phyloP scores from a whole-genome alignment of 2,888 invertebrate genomes.

The Agrilus mali region DNA sequence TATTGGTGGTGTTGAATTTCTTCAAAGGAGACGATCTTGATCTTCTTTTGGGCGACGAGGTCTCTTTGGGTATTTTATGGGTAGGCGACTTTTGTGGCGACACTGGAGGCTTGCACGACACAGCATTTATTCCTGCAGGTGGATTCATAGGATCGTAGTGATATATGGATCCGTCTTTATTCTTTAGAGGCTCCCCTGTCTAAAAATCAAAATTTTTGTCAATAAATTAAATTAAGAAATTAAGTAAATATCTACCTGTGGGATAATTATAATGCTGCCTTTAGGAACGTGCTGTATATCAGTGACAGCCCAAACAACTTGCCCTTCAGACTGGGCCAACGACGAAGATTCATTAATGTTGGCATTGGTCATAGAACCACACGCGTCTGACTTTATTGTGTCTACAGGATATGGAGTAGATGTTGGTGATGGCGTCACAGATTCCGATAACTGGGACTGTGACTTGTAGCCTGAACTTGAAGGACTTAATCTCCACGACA shows the following conservation, averaged over 20 bases:
- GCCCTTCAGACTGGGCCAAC: slow-evolving; percentile 27
- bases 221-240: slow-evolving; percentile 1
- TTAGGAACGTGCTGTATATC: slow-evolving; percentile 74
- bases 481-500: slow-evolving; percentile 56
- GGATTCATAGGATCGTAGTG: slow-evolving; percentile 64
- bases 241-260: slow-evolving; percentile 39
- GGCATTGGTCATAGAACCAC: slow-evolving; percentile 15
- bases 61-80: slow-evolving; percentile 11
- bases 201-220: slow-evolving; percentile 24
- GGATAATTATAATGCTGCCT: slow-evolving; percentile 82
- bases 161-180: slow-evolving; percentile 64
- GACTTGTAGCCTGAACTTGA: slow-evolving; percentile 69
- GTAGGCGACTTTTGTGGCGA: slow-evolving; percentile 19
- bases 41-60: slow-evolving; percentile 22
- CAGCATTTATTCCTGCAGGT: slow-evolving; percentile 32
- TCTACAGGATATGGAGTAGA: slow-evolving; percentile 33
- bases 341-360: slow-evolving; percentile 19
- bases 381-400: slow-evolving; percentile 18
- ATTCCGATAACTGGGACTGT: slow-evolving; percentile 59
- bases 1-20: slow-evolving; percentile 24
- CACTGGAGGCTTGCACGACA: slow-evolving; percentile 13
- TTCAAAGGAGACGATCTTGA: slow-evolving; percentile 22
- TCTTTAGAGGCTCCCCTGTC: slow-evolving; percentile 63
- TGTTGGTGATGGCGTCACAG: slow-evolving; percentile 67
- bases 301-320: slow-evolving; percentile 77